phyloP scores from a whole-genome alignment of 2,113 vertebrate species.

The Cygnus buccinator region DNA sequence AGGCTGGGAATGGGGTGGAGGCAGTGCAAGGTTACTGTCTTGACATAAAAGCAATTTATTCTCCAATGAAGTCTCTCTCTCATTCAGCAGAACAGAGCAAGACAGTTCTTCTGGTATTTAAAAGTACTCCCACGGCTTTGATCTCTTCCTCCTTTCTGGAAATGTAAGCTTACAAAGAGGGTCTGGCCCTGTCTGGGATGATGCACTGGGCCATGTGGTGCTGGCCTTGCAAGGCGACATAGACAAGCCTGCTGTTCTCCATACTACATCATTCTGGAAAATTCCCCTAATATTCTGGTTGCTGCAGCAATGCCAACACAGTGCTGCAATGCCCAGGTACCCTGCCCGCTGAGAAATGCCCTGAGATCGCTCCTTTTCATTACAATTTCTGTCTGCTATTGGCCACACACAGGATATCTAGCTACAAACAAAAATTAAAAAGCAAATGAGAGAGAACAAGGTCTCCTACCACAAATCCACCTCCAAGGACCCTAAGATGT shows the following conservation, averaged over 20 bases:
- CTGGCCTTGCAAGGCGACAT: neutral
- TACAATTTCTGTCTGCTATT: neutral
- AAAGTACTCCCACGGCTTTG: constrained; percentile 38
- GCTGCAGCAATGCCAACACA: neutral
- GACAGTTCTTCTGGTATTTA: neutral
- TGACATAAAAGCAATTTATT: constrained; percentile 26
- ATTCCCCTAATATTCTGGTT: neutral
- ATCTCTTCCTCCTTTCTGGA: constrained; percentile 48
- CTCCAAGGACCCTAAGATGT: neutral
- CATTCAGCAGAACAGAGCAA: neutral
- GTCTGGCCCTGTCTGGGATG: constrained; percentile 28
- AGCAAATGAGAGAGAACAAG: neutral
- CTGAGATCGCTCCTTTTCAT: neutral
- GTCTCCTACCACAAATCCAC: neutral
- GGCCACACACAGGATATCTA: neutral
- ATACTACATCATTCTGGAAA: neutral
- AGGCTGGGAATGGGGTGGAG: neutral
- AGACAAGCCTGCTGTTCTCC: neutral
- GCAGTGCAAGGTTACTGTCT: neutral
- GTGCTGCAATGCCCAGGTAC: neutral
- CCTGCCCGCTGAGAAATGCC: neutral
- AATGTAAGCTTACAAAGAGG: neutral
- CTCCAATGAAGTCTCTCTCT: neutral
- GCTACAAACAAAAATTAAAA: neutral
- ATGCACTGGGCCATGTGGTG: constrained; percentile 32